Base-by-base conservation (phyloP, 2,113 vertebrate genomes). In the Microtus ochrogaster region DNA sequence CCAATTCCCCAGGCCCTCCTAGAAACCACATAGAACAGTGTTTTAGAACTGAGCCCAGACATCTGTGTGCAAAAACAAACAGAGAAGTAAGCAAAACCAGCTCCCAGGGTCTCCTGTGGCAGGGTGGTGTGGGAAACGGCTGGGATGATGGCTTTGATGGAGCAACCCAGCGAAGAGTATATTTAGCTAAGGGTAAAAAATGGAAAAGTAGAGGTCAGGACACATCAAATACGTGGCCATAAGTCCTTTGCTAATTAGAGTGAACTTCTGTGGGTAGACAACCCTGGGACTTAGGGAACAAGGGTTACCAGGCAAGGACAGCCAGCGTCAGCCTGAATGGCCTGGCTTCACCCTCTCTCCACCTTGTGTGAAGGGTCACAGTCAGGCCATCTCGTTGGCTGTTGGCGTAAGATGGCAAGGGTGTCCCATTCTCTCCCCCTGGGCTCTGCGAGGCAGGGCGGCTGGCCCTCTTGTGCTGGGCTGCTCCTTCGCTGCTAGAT, bases 61-160 rank as follows among this genome's bases (percentile, higher is more conserved):
- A n/a, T 70, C 5, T 28, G 44, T 65, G 88, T 73, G 73, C 66
- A 86, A 73, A 95, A 85, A 83, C 63, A 90, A 90, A 72, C 52
- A 92, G 39, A 77, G 85, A 65, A 96, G 70, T 30, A 86, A 94
- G 44, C 55, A 88, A 92, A 96, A 68, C 77, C 49, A 26, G 39
- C 68, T 63, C 44, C 44, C 81, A 49, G 52, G n/a, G 47, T 68
- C 72, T 83, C 65, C 33, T 7, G 4, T 86, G 24, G 49, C 74
- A 49, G 49, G 41, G n/a, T 14, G 21, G n/a, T 36, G 28, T 10
- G 66, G 87, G 92, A 96, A 96, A 41, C 61, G 65, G 14, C 33
- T 4, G n/a, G 44, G 83, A 78, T 26, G 24, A 65, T 21, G 19
- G 10, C 55, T 93, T 26, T 41, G 72, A 36, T 49, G 65, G 65